These are phyloP conservation scores for Dipodomys merriami DNA, from an alignment of 2,113 vertebrate genomes.

Conservation along the genomic window DNA sequence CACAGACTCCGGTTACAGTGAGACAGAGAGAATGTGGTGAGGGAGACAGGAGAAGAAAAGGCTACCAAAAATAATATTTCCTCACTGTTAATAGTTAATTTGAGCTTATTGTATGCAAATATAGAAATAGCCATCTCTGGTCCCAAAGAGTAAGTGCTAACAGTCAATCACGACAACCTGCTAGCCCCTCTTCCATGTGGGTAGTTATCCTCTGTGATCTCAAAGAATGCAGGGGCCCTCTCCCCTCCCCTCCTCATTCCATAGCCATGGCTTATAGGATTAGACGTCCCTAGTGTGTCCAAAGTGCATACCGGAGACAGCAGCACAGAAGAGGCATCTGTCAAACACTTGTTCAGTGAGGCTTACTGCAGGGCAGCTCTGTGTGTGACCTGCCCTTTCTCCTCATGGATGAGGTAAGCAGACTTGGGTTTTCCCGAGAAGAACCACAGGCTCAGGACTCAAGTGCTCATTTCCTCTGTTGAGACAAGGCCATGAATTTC, in stretches of 20 bases:
- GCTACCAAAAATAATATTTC: not conserved
- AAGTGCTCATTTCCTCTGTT: not conserved
- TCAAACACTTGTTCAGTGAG: not conserved
- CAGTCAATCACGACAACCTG: no score
- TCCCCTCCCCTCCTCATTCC: not conserved
- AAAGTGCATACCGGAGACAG: not conserved
- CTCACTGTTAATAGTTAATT: not conserved
- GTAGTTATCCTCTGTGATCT: not conserved
- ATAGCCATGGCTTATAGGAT: not conserved
- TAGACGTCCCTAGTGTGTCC: not conserved
- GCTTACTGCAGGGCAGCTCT: not conserved
- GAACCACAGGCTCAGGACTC: not conserved
- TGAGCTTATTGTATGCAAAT: not conserved
- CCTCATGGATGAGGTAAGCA: rapidly evolving
- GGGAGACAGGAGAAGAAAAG: not conserved
- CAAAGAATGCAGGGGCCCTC: not conserved
- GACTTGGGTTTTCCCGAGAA: not conserved
- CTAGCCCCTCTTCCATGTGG: rapidly evolving
- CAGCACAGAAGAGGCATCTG: not conserved
- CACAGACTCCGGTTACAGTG: not conserved
- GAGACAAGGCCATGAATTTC: not conserved
- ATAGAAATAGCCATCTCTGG: not conserved
- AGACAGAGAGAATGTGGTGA: not conserved
- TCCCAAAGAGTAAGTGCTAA: not conserved
- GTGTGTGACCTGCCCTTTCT: not conserved